Conservation (phyloP, 2,797 vertebrate genomes). For the Anisognathus igniventris region DNA sequence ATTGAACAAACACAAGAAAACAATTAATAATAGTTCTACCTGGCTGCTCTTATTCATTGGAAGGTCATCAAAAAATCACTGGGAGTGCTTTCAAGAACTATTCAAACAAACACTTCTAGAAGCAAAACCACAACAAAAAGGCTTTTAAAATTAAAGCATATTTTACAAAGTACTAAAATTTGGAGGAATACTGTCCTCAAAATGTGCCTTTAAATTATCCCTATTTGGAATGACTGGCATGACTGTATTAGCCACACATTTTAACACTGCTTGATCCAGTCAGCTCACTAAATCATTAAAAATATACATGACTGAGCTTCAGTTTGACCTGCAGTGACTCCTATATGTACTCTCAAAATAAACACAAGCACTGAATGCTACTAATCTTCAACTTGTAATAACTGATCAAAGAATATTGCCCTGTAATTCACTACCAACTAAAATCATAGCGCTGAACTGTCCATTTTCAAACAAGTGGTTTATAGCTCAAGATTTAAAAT, state of each 20-base stretch:
- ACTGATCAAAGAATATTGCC: conserved; percentile 54
- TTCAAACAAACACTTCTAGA: neutral
- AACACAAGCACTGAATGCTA: conserved; percentile 22
- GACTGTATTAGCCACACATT: neutral
- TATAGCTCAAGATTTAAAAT: conserved; percentile 53
- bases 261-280: neutral
- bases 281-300: conserved; percentile 10
- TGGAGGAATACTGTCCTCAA: neutral
- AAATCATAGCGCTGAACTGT: conserved; percentile 36
- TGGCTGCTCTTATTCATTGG: neutral
- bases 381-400: conserved; percentile 49
- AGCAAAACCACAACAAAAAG: neutral
- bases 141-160: neutral
- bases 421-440: conserved; percentile 40
- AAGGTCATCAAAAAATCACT: neutral
- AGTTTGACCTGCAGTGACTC: conserved; percentile 46
- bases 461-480: conserved; percentile 50
- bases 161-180: neutral
- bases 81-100: neutral
- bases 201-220: neutral
- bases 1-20: neutral
- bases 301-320: neutral
- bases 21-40: neutral
- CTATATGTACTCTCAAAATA: conserved; percentile 50
- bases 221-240: neutral